phyloP scores from a whole-genome alignment of 37 sponge, comb jelly and placozoan genomes.

The Haliclona indistincta region DNA sequence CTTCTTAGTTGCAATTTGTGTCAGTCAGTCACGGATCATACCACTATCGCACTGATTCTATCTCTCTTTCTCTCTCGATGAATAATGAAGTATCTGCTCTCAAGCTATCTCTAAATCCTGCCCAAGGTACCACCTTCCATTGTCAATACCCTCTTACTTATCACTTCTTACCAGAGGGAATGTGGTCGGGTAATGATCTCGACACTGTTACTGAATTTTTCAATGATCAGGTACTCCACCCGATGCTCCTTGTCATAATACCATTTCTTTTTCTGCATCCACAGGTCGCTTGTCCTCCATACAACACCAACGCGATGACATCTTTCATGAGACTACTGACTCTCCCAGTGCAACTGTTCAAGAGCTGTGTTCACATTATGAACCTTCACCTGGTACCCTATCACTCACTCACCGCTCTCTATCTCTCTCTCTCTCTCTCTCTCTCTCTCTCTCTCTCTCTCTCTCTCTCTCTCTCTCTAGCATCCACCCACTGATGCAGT shows the following conservation, averaged over 20 bases:
- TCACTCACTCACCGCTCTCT: neutral
- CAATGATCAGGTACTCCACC: no score
- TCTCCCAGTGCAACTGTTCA: slow-evolving; percentile 40
- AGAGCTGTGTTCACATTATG: slow-evolving; percentile 66
- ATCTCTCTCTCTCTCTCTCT: neutral
- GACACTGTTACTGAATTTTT: no score
- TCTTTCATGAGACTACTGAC: slow-evolving; percentile 53
- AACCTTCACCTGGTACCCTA: slow-evolving; percentile 55
- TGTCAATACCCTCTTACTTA: no score
- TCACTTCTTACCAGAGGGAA: no score
- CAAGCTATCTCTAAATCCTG: slow-evolving; percentile 24
- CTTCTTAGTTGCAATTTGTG: slow-evolving; percentile 36
- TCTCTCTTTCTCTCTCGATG: slow-evolving; percentile 28
- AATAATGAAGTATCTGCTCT: slow-evolving; percentile 19
- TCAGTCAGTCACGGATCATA: slow-evolving; percentile 37
- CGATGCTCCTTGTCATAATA: no score
- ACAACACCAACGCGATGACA: slow-evolving; percentile 20
- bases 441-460: neutral
- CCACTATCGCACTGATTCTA: slow-evolving; percentile 39
- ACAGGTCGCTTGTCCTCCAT: slow-evolving; percentile 69
- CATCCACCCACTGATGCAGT: slow-evolving; percentile 34
- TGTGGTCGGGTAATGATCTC: no score
- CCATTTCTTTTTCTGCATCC: neutral
- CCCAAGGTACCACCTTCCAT: slow-evolving; percentile 20
- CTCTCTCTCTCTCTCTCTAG: slow-evolving; percentile 25